Evolutionary conservation across 1,140 invertebrate genomes (phyloP).

Genomic region (Coboldia fuscipes): DNA sequence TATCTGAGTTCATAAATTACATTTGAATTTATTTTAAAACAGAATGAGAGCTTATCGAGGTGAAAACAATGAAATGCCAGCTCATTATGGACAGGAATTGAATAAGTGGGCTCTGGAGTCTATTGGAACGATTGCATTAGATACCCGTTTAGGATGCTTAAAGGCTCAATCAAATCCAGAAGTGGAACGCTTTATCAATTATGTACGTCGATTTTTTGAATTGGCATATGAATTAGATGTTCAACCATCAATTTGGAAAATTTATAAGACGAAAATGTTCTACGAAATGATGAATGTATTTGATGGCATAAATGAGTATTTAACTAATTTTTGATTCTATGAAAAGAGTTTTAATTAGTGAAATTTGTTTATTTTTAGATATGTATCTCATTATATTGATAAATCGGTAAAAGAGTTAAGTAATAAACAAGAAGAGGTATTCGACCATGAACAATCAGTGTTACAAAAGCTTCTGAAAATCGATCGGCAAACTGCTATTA

Average conservation of each 20-base stretch:
- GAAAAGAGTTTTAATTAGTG: not conserved
- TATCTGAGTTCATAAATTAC: no score
- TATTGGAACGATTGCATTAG: constrained; percentile 41
- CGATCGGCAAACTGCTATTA: constrained; percentile 28
- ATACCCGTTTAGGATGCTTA: constrained; percentile 12
- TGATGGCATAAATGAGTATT: constrained; percentile 11
- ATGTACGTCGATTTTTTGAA: constrained; percentile 35
- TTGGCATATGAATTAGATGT: constrained; percentile 34
- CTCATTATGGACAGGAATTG: constrained; percentile 33
- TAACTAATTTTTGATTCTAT: not conserved
- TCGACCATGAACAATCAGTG: constrained; percentile 20
- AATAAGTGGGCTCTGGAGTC: constrained; percentile 49
- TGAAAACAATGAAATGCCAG: constrained; percentile 26
- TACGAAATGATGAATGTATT: constrained; percentile 27
- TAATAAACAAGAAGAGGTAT: constrained; percentile 8
- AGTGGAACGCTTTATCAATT: constrained; percentile 32
- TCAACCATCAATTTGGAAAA: constrained; percentile 35
- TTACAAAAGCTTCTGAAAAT: constrained; percentile 29
- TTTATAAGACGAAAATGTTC: constrained; percentile 28
- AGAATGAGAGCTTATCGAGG: constrained; percentile 28
- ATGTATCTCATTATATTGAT: constrained; percentile 9
- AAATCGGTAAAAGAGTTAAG: constrained; percentile 14
- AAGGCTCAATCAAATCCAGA: not conserved
- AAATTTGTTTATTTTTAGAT: not conserved
- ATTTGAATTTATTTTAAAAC: not conserved